Evolutionary conservation across 2,113 vertebrate genomes (phyloP), one percentile per base, ranked within the genome.

Genomic region (Arenaria interpres): DNA sequence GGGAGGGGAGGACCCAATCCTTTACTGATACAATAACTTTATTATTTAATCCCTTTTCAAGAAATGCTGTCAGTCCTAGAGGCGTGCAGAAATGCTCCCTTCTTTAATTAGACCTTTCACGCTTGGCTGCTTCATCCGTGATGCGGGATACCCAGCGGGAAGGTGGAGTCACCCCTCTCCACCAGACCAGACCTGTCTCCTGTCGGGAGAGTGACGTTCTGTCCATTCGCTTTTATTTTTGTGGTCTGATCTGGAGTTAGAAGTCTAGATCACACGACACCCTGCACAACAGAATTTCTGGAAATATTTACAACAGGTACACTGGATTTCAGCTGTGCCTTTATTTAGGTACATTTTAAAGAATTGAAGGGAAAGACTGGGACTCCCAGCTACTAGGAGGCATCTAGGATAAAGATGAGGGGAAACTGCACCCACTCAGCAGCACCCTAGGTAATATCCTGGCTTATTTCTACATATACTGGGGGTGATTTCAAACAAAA

Each of bases 61-160:
- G 46, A 75, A 63, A 24, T 12, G 18, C 41, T 51, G 5, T 6
- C 59, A 33, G 13, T 10, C 39, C 54, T 32, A 27, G 33, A 37
- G n/a, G 50, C 1, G 1, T 4, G 14, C 19, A 68, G 76, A 43
- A 90, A 74, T 21, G 33, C 7, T 51, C 9, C 18, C 7, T 56
- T 33, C 56, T 72, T 14, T 51, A 43, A 12, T 13, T 10, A 19
- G 41, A 24, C 39, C 32, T 32, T 60, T 43, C 33, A 15, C 2
- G 4, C 3, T 18, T 25, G 60, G 25, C 45, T 33, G 23, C 10
- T 23, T 12, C 27, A 12, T 11, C 43, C 0, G 0, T 4, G 14
- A 12, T 50, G 35, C 64, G 43, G 80, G 45, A 53, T 22, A n/a
- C 10, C 33, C 8, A 45, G 48, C 19, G 16, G 10, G 45, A 22